These are phyloP conservation scores for Amblyornis subalaris DNA, from an alignment of 2,113 vertebrate genomes.

Conservation along the genomic window DNA sequence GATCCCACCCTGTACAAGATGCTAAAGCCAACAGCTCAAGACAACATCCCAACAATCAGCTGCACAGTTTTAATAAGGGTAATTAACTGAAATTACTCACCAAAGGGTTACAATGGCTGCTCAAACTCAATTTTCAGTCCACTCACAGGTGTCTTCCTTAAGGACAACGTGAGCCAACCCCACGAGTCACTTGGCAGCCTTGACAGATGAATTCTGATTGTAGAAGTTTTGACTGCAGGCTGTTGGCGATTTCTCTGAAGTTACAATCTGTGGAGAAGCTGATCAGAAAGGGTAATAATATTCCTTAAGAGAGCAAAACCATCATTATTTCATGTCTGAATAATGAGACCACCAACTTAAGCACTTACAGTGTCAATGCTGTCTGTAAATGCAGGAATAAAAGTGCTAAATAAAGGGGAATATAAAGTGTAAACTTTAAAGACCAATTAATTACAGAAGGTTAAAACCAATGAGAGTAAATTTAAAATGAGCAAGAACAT, in stretches of 20 bases:
- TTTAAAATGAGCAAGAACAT: not conserved
- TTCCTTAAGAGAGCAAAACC: not conserved
- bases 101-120: not conserved
- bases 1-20: not conserved
- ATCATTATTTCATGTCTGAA: not conserved
- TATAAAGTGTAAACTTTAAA: not conserved
- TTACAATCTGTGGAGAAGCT: not conserved
- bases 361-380: not conserved
- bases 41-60: not conserved
- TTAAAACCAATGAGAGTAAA: not conserved
- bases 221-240: not conserved
- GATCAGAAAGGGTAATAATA: not conserved
- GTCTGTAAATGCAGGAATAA: not conserved
- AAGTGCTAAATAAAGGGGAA: not conserved
- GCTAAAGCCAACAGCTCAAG: not conserved
- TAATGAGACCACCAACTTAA: not conserved
- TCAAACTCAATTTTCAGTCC: not conserved
- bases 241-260: not conserved
- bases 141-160: fast-evolving
- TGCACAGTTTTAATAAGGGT: not conserved
- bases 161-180: not conserved
- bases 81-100: not conserved
- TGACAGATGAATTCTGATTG: not conserved
- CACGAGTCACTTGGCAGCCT: not conserved
- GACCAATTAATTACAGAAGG: not conserved